phyloP scores from a whole-genome alignment of 1,140 invertebrate genomes.

The Trachymyrmex septentrionalis region DNA sequence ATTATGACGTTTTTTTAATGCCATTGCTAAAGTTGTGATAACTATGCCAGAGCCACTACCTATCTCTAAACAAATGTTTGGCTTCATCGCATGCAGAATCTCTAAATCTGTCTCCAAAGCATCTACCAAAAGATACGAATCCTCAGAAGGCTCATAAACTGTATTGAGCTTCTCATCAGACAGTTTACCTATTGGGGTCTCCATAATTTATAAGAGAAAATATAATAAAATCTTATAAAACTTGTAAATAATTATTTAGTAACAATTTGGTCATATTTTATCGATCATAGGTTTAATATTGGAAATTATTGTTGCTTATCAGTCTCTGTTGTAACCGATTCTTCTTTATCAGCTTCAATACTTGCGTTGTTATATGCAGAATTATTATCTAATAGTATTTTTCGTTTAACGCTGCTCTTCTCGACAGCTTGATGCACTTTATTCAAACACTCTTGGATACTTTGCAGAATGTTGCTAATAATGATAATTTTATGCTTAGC shows the following conservation, averaged over 20 bases:
- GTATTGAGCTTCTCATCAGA: slow-evolving; percentile 83
- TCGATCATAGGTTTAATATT: not conserved
- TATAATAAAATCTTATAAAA: slow-evolving; percentile 35
- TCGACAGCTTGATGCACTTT: slow-evolving; percentile 93
- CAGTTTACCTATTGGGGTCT: slow-evolving; percentile 88
- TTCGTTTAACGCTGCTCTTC: slow-evolving; percentile 92
- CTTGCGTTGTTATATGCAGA: slow-evolving; percentile 75
- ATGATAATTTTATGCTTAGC: slow-evolving; percentile 95
- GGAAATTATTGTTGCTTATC: slow-evolving; percentile 38
- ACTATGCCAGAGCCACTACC: slow-evolving; percentile 98
- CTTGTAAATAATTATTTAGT: not conserved
- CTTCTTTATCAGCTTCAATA: slow-evolving; percentile 53
- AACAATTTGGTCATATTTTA: slow-evolving; percentile 28
- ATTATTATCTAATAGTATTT: slow-evolving; percentile 90
- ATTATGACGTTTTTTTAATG: slow-evolving; percentile 86
- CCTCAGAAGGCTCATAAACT: slow-evolving; percentile 98
- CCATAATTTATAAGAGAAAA: slow-evolving; percentile 86
- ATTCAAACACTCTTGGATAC: slow-evolving; percentile 92
- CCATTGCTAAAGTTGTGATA: slow-evolving; percentile 93
- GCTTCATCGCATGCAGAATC: slow-evolving; percentile 87
- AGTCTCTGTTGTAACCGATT: slow-evolving; percentile 33
- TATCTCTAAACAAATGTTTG: slow-evolving; percentile 94
- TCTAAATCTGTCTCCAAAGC: slow-evolving; percentile 94
- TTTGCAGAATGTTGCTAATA: slow-evolving; percentile 95
- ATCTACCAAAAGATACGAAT: slow-evolving; percentile 97